Evolutionary conservation across 2,113 vertebrate species (phyloP).

Genomic region (Scophthalmus maximus): DNA sequence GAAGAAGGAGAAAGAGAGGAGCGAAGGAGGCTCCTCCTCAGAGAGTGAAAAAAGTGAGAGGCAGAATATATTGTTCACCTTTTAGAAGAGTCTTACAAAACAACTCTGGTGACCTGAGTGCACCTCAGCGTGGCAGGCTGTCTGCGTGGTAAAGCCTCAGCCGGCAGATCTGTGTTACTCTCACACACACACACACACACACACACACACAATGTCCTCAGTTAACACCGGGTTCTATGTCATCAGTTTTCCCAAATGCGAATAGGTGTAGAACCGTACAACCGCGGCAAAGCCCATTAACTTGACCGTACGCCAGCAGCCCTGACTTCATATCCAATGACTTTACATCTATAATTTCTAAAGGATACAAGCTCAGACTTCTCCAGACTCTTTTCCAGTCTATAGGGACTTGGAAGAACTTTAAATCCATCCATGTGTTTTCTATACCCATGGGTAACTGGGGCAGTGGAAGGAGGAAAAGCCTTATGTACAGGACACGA

Average conservation of each 20-base stretch:
- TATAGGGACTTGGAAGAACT: neutral
- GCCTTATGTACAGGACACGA: neutral
- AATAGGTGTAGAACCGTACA: neutral
- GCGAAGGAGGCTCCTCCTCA: constrained; percentile 12
- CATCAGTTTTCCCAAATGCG: neutral
- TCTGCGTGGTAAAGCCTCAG: constrained; percentile 17
- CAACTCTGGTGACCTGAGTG: constrained; percentile 42
- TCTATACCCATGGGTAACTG: neutral
- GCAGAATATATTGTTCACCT: constrained; percentile 48
- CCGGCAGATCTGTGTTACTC: constrained; percentile 12
- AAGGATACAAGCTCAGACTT: neutral
- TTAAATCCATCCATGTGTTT: neutral
- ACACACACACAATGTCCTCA: constrained; percentile 53
- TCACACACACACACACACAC: constrained; percentile 33
- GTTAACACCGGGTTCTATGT: constrained; percentile 21
- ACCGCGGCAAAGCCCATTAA: neutral
- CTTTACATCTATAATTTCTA: neutral
- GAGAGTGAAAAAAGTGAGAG: constrained; percentile 54
- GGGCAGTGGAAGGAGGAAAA: neutral
- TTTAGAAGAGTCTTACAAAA: constrained; percentile 42
- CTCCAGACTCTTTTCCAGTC: neutral
- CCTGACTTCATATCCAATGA: neutral
- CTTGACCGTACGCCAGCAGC: neutral
- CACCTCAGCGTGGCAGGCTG: constrained; percentile 22
- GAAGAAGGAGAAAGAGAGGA: constrained; percentile 42